Evolutionary conservation across 2,113 vertebrate genomes (phyloP).

Genomic region (Cardinalis cardinalis): DNA sequence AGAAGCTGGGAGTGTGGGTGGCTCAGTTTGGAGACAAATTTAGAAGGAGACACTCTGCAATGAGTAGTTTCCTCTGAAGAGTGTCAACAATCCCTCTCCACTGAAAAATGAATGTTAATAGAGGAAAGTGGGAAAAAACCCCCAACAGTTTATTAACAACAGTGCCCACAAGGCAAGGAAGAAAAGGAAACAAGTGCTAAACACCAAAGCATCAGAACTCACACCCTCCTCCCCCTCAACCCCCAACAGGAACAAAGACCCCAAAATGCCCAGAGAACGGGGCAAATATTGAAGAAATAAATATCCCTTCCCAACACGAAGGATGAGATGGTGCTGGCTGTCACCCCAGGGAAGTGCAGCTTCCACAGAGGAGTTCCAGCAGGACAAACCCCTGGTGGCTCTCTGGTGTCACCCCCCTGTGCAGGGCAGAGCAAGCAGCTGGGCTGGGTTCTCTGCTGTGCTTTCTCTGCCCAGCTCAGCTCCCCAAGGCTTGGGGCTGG

Average conservation of each 20-base stretch:
- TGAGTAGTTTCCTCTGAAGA: background rate
- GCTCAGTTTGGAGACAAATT: background rate
- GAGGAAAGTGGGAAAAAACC: background rate
- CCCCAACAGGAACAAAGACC: background rate
- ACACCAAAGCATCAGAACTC: background rate
- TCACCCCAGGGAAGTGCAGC: background rate
- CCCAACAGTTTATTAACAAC: background rate
- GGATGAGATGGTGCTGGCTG: background rate
- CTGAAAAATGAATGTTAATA: background rate
- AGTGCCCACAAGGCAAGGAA: background rate
- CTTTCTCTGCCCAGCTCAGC: background rate
- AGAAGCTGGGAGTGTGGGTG: background rate
- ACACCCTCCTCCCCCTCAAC: accelerated
- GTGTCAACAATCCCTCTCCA: background rate
- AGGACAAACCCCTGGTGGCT: background rate
- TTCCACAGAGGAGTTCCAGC: background rate
- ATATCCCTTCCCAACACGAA: background rate
- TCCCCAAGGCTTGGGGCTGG: background rate
- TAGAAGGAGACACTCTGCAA: background rate
- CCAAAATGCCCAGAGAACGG: background rate
- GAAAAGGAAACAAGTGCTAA: background rate
- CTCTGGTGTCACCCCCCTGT: background rate
- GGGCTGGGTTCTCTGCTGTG: background rate
- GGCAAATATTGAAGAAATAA: background rate
- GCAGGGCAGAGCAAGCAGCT: background rate